Percentiles rank a stretch among this genome's conserved stretches.
phyloP scores from a whole-genome alignment of 1,140 invertebrate species.

The Rhopalosiphum padi region DNA sequence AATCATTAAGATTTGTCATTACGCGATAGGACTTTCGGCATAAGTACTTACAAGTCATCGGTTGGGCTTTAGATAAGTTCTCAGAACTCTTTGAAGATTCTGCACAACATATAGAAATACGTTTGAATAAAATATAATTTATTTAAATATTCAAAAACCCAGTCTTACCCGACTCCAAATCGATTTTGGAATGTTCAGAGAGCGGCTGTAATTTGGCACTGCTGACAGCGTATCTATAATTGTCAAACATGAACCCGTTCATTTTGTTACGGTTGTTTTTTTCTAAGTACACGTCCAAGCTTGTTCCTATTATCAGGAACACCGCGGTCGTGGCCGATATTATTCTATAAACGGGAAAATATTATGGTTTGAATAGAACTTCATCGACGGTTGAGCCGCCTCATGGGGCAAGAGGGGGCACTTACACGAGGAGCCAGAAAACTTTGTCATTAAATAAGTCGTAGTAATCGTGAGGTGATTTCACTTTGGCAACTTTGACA shows the following conservation, averaged over 20 bases:
- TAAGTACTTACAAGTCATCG: constrained; percentile 39
- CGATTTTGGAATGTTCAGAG: constrained; percentile 42
- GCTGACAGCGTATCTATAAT: constrained; percentile 58
- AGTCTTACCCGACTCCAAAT: constrained; percentile 43
- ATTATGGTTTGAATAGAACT: neutral
- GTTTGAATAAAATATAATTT: neutral
- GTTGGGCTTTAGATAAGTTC: neutral
- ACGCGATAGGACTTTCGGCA: neutral
- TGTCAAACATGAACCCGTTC: constrained; percentile 56
- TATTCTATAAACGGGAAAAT: constrained; percentile 65
- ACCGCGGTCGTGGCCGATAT: constrained; percentile 67
- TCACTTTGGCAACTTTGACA: constrained; percentile 67
- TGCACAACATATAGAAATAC: neutral
- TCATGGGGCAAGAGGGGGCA: constrained; percentile 40
- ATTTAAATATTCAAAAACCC: neutral
- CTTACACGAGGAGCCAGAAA: constrained; percentile 77
- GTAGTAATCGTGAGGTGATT: constrained; percentile 73
- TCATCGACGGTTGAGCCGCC: neutral
- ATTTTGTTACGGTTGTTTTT: constrained; percentile 59
- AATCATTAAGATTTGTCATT: neutral
- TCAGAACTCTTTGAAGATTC: constrained; percentile 7
- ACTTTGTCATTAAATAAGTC: constrained; percentile 72
- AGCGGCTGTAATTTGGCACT: constrained; percentile 37
- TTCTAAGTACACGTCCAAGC: constrained; percentile 64
- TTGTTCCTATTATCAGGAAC: constrained; percentile 69